These are phyloP conservation scores for Barbus barbus DNA, from an alignment of 2,113 vertebrate species.

Conservation along the genomic window DNA sequence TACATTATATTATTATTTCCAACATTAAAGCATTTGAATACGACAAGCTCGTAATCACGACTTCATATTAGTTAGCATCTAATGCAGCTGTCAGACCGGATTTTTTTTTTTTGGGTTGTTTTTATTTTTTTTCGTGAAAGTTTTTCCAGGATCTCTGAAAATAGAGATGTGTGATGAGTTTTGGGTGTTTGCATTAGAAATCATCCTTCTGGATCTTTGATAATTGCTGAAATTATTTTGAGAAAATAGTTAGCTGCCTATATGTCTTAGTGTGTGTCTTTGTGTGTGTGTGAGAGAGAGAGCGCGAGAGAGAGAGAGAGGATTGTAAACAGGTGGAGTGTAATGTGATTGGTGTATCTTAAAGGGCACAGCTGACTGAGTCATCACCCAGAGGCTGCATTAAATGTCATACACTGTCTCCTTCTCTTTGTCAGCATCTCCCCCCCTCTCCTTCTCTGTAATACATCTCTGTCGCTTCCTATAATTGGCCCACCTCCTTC, in stretches of 20 bases:
- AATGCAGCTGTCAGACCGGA: background rate
- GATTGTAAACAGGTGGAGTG: conserved; percentile 46
- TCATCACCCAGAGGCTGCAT: conserved; percentile 35
- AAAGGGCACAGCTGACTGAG: conserved; percentile 48
- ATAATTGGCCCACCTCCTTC: conserved; percentile 7
- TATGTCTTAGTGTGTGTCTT: background rate
- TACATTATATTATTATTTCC: no score
- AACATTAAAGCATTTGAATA: no score
- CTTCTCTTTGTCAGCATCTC: conserved; percentile 54
- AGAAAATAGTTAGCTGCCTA: conserved; percentile 1
- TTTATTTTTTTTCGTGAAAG: no score
- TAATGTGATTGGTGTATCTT: conserved; percentile 47
- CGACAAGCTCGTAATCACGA: no score
- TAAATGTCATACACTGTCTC: conserved; percentile 30
- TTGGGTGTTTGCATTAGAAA: background rate
- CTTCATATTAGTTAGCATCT: background rate
- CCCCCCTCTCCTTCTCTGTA: conserved; percentile 12
- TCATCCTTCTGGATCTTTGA: background rate
- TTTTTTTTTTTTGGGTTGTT: no score
- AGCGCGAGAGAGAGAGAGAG: no score
- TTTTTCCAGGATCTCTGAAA: background rate
- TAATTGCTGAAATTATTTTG: background rate
- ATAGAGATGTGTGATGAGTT: background rate
- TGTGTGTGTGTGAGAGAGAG: no score
- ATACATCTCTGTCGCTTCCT: conserved; percentile 3